These are phyloP conservation scores for Meandrina meandrites DNA, from an alignment of 92 coral and sea anemone species.

Conservation along the genomic window DNA sequence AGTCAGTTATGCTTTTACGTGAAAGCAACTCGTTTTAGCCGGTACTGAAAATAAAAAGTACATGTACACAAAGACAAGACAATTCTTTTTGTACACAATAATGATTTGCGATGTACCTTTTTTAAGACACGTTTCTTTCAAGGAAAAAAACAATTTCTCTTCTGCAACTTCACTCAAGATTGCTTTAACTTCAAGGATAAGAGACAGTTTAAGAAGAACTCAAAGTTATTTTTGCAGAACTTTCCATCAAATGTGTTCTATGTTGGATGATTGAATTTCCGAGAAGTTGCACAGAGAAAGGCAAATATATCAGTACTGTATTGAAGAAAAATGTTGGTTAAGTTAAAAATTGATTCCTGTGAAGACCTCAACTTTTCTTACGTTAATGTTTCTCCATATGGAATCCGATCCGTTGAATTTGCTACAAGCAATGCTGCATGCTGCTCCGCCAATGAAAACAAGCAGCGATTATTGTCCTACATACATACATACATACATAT, in stretches of 20 bases:
- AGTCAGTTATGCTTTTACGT: neutral
- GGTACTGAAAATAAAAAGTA: neutral
- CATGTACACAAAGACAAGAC: neutral
- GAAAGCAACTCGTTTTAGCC: neutral
- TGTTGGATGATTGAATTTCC: conserved; percentile 2
- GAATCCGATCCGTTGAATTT: neutral
- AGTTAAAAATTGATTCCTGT: neutral
- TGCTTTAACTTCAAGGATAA: neutral
- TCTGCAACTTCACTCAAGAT: neutral
- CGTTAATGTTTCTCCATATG: neutral
- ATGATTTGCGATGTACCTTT: neutral
- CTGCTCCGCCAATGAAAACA: neutral
- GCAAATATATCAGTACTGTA: neutral
- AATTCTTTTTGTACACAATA: neutral
- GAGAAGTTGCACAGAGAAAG: neutral
- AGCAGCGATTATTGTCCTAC: neutral
- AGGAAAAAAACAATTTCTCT: too few species aligned
- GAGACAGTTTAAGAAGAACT: neutral
- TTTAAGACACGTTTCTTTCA: neutral
- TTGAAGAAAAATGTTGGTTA: neutral
- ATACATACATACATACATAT: too few species aligned
- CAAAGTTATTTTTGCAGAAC: neutral
- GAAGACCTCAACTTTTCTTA: neutral
- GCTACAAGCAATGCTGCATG: neutral
- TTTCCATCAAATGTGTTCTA: neutral